Conservation (phyloP, 2,113 vertebrate genomes). For the Platichthys stellatus region DNA sequence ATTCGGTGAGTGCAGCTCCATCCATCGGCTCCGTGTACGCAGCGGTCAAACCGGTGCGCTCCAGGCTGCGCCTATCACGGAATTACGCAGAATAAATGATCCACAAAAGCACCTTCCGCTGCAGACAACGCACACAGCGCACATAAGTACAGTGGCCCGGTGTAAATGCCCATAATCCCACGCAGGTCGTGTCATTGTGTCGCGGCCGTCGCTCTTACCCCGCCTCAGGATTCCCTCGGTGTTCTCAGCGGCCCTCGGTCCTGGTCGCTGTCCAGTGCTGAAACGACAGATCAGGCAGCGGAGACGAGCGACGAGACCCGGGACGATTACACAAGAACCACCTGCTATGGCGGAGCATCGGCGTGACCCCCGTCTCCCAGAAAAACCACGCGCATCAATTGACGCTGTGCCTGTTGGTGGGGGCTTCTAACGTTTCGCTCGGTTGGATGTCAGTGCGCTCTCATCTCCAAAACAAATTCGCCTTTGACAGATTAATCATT, state of each 20-base stretch:
- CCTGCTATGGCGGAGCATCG: constrained; percentile 54
- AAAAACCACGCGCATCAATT: constrained; percentile 20
- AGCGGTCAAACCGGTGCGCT: constrained; percentile 7
- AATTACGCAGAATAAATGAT: neutral
- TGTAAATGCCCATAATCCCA: neutral
- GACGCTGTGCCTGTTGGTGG: constrained; percentile 1
- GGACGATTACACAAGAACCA: constrained; percentile 59
- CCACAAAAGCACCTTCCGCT: neutral
- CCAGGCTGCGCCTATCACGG: neutral
- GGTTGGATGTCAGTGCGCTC: constrained; percentile 41
- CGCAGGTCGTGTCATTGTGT: neutral
- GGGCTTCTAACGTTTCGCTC: constrained; percentile 30
- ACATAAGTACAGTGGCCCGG: neutral
- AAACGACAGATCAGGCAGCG: constrained; percentile 65
- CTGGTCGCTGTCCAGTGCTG: constrained; percentile 81
- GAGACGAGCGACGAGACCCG: constrained; percentile 44
- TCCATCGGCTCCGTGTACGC: neutral
- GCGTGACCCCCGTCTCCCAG: constrained; percentile 4
- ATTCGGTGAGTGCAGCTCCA: constrained; percentile 54
- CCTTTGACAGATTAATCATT: constrained; percentile 77
- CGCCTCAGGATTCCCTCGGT: constrained; percentile 61
- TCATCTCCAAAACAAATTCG: constrained; percentile 71
- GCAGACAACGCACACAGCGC: neutral
- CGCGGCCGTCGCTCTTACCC: constrained; percentile 47
- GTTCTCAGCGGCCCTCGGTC: constrained; percentile 49